Percentiles rank a stretch among this genome's conserved stretches.
Conservation (phyloP, 1,140 invertebrate genomes). For the Chymomyza costata region DNA sequence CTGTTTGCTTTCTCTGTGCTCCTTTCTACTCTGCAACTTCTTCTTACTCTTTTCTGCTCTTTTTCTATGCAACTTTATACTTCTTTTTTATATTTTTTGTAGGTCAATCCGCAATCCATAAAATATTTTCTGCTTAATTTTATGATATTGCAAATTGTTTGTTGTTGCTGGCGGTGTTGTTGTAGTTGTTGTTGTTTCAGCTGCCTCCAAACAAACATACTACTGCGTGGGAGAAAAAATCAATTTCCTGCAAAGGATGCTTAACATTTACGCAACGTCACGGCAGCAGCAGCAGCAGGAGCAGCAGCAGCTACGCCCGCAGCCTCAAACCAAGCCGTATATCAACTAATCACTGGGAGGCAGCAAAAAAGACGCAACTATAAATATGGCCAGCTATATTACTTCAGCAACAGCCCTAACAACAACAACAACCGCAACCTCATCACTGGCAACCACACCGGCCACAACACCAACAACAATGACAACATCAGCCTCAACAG, state of each 20-base stretch:
- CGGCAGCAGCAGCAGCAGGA: slow-evolving; percentile 6
- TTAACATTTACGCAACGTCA: slow-evolving; percentile 28
- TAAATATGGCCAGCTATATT: slow-evolving; percentile 26
- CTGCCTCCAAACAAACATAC: slow-evolving; percentile 2
- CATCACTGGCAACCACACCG: not conserved
- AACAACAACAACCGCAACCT: too few species aligned
- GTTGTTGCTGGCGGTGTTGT: slow-evolving; percentile 21
- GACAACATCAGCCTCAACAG: slow-evolving; percentile 25
- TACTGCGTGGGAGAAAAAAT: too few species aligned
- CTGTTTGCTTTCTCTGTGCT: not conserved
- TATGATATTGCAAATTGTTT: slow-evolving; percentile 5
- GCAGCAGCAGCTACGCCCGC: not conserved
- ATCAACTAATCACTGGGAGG: too few species aligned
- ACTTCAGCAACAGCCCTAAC: slow-evolving; percentile 13
- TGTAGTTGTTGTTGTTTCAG: slow-evolving; percentile 13
- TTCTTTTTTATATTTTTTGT: too few species aligned
- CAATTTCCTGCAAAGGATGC: slow-evolving; percentile 22
- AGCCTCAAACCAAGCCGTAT: too few species aligned
- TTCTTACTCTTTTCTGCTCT: too few species aligned
- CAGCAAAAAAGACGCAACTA: not conserved
- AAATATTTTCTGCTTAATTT: slow-evolving; percentile 32
- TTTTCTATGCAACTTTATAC: too few species aligned
- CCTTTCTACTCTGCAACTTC: slow-evolving; percentile 5
- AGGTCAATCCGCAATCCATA: slow-evolving; percentile 28
- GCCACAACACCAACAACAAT: slow-evolving; percentile 10